These are phyloP conservation scores for Hypothenemus hampei DNA, from an alignment of 1,140 invertebrate genomes.

Conservation along the genomic window DNA sequence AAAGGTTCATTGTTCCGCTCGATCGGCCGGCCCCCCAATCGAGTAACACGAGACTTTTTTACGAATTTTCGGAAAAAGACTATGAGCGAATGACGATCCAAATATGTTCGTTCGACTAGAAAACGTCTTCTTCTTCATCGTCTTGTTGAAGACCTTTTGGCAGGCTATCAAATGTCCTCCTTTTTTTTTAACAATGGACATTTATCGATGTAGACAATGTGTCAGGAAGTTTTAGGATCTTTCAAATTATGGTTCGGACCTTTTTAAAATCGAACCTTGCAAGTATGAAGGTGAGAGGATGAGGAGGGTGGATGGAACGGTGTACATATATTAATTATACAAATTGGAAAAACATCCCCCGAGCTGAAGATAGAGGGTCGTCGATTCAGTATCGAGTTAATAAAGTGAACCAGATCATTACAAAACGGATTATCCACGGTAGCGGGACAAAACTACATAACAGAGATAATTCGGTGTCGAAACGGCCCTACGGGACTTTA, in stretches of 20 bases:
- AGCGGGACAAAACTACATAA: slow-evolving; percentile 2
- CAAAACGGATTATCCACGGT: slow-evolving; percentile 9
- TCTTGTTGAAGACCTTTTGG: too few species aligned
- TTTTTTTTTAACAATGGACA: too few species aligned
- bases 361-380: too few species aligned
- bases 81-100: too few species aligned
- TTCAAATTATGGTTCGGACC: too few species aligned
- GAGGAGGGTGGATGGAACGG: too few species aligned
- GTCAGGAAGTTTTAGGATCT: too few species aligned
- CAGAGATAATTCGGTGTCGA: slow-evolving; percentile 1
- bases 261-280: too few species aligned
- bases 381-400: slow-evolving; percentile 1
- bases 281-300: too few species aligned
- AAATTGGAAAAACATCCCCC: too few species aligned
- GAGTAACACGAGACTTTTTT: slow-evolving; percentile 9
- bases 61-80: slow-evolving; percentile 3
- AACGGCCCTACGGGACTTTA: neutral
- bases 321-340: too few species aligned
- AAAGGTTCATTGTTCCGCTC: neutral
- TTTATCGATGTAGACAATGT: too few species aligned
- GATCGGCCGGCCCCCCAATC: neutral
- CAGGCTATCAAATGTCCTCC: slow-evolving; percentile 1
- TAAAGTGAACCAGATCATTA: slow-evolving; percentile 8
- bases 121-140: neutral
- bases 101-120: neutral